phyloP scores from a whole-genome alignment of 2,888 invertebrate genomes.

The Brachyopa scutellaris region DNA sequence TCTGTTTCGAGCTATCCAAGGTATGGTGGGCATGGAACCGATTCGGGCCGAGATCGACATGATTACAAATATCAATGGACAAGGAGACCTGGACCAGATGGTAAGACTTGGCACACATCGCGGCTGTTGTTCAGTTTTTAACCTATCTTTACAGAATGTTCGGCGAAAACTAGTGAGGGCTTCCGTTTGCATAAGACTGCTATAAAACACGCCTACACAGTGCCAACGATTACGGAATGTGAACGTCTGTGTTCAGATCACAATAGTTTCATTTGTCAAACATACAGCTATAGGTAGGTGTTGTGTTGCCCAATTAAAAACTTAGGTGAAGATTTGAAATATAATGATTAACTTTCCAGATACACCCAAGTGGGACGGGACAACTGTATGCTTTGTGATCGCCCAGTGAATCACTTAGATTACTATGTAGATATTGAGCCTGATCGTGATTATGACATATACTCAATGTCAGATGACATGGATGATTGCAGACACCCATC shows the following conservation, averaged over 20 bases:
- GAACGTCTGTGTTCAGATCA: conserved; percentile 89
- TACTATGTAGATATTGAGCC: conserved; percentile 89
- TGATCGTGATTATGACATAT: conserved; percentile 90
- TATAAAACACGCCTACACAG: conserved; percentile 85
- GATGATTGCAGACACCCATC: conserved; percentile 82
- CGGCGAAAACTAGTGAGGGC: conserved; percentile 88
- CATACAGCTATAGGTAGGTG: conserved; percentile 88
- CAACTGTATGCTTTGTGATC: conserved; percentile 90
- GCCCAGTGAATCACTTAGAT: conserved; percentile 87
- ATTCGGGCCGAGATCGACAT: conserved; percentile 75
- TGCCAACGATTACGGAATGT: conserved; percentile 88
- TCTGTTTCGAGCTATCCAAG: conserved; percentile 82
- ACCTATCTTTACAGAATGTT: conserved; percentile 88
- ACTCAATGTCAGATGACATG: conserved; percentile 87
- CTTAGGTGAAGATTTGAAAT: background rate
- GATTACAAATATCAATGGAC: conserved; percentile 81
- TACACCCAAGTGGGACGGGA: conserved; percentile 83
- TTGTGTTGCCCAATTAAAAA: background rate
- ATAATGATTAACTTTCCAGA: conserved; percentile 39
- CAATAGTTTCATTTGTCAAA: conserved; percentile 87
- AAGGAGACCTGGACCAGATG: conserved; percentile 81
- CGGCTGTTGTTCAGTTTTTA: background rate
- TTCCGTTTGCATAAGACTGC: conserved; percentile 88
- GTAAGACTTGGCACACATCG: conserved; percentile 73
- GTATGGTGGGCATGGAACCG: conserved; percentile 76